Conservation (phyloP, 2,888 invertebrate species). For the Hoplodrina ambigua region DNA sequence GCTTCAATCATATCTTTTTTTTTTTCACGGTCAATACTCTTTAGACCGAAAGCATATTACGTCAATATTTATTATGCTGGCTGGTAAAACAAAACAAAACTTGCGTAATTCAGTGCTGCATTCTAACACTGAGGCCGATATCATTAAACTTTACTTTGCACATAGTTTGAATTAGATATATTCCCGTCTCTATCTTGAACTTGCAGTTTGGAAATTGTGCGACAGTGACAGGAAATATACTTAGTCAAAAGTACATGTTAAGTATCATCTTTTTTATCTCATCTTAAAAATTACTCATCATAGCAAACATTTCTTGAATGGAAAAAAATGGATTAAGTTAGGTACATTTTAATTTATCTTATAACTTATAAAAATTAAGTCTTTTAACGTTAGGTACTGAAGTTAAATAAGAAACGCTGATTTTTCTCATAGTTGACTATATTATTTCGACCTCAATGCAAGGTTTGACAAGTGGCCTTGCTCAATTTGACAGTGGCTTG, state of each 20-base stretch:
- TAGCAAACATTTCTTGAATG: not conserved
- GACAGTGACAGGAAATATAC: too few species aligned
- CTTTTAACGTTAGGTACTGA: not conserved
- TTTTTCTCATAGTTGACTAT: constrained; percentile 30
- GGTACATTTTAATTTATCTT: too few species aligned
- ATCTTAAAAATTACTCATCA: constrained; percentile 11
- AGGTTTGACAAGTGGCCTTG: constrained; percentile 51
- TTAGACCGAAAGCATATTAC: constrained; percentile 42
- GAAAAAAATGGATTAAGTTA: too few species aligned
- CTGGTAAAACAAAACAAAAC: constrained; percentile 8
- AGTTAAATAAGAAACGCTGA: not conserved
- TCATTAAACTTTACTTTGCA: not conserved
- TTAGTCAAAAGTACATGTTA: not conserved
- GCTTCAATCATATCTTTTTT: constrained; percentile 59
- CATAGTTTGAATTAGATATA: not conserved
- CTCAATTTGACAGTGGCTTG: constrained; percentile 41
- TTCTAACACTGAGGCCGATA: constrained; percentile 18
- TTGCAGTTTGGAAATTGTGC: too few species aligned
- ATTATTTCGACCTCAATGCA: constrained; percentile 44
- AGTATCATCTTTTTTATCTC: too few species aligned
- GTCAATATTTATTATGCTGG: constrained; percentile 44
- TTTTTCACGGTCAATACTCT: constrained; percentile 68
- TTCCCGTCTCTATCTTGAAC: not conserved
- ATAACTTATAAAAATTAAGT: not conserved
- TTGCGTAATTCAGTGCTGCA: constrained; percentile 24